Base-by-base conservation (phyloP, 35 echinoderm and acorn worm genomes). In the Apostichopus japonicus region DNA sequence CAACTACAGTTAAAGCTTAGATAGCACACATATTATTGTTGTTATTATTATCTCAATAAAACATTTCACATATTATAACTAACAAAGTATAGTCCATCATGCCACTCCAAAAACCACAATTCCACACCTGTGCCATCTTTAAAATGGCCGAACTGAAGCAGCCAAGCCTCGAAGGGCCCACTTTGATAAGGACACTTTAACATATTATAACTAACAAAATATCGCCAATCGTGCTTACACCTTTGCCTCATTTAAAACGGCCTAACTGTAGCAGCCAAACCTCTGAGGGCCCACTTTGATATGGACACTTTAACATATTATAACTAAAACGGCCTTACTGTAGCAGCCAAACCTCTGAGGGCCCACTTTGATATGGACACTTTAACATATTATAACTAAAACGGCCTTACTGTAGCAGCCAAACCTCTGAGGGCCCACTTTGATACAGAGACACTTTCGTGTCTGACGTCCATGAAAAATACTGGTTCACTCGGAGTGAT, bases 351-450 rank as follows among this genome's bases (percentile, higher is more conserved):
- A 7, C 95, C 97, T 7, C 95, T 51, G 0, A 96, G 52, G 2
- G 97, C 95, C 93, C 95, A 99, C 81, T 96, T 96, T 23, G 91
- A 92, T 1, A 92, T 84, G 0, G 97, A 94, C 17, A 99, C 82
- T 44, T 44, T 44, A 44, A 44, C 33, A 44, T 44, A 44, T 44
- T 44, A 44, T 44, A 44, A 44, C 33, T 44, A 44, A 77, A 95
- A 99, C 8, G 97, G 97, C 56, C 97, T 84, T n/a, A 99, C 96
- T 2, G 97, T 99, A 57, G 97, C 97, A 5, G 97, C 95, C 24
- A 99, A 72, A 13, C 97, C 97, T 11, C 95, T 56, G 0, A 96
- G 52, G 2, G 97, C 95, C 93, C 95, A 99, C 81, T 96, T 96
- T 23, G 91, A 92, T 1, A 92, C 92, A 0, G 97, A 94, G 23